Evolutionary conservation across 2,113 vertebrate genomes (phyloP).

Genomic region (Muntiacus reevesi): DNA sequence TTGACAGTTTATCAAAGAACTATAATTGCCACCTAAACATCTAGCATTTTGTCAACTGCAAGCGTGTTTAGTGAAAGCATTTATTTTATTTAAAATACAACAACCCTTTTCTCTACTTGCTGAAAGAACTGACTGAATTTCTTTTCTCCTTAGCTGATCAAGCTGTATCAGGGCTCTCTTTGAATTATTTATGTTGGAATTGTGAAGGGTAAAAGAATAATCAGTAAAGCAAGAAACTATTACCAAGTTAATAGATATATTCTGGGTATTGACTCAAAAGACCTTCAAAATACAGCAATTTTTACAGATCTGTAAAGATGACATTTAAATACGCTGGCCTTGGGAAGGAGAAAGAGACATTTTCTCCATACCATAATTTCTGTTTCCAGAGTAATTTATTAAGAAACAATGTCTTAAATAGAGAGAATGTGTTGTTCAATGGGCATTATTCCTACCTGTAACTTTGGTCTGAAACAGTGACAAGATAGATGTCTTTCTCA

Average conservation of each 20-base stretch:
- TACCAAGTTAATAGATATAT: conserved; percentile 19
- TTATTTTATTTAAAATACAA: conserved; percentile 80
- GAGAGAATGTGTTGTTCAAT: neutral
- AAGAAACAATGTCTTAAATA: neutral
- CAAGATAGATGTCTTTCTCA: neutral
- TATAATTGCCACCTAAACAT: conserved; percentile 88
- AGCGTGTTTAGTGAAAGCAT: conserved; percentile 85
- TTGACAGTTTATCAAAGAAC: conserved; percentile 86
- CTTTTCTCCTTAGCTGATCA: conserved; percentile 77
- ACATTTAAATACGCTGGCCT: conserved; percentile 23
- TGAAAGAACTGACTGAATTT: conserved; percentile 78
- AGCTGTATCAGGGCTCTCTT: conserved; percentile 62
- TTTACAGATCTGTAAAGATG: conserved; percentile 19
- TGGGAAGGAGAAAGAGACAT: conserved; percentile 14
- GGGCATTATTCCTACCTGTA: neutral
- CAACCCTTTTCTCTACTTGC: conserved; percentile 73
- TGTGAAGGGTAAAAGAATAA: conserved; percentile 70
- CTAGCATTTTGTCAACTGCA: conserved; percentile 86
- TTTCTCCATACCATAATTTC: conserved; percentile 39
- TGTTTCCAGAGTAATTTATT: conserved; percentile 29
- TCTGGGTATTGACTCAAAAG: conserved; percentile 33
- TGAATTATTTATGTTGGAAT: conserved; percentile 73
- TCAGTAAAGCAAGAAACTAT: conserved; percentile 62
- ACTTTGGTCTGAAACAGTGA: neutral
- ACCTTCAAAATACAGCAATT: conserved; percentile 37